phyloP scores from a whole-genome alignment of 2,113 vertebrate genomes.

The Halichoerus grypus region DNA sequence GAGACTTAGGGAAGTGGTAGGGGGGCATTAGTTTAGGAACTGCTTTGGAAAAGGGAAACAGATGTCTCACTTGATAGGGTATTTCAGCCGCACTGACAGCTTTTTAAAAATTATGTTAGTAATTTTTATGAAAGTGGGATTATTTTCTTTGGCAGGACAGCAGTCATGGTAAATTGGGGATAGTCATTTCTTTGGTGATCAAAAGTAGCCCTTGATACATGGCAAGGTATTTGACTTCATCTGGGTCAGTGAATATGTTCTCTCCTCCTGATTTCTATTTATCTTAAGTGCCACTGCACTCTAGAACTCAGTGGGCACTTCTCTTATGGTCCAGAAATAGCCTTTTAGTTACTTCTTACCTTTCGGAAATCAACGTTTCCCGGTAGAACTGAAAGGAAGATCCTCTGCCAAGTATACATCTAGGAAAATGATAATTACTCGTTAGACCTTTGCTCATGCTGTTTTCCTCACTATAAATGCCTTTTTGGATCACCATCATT shows the following conservation, averaged over 20 bases:
- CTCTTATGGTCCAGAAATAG: background rate
- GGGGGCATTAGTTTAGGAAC: background rate
- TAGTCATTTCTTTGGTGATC: background rate
- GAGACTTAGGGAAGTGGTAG: background rate
- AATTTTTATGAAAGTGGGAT: constrained; percentile 9
- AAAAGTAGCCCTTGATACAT: background rate
- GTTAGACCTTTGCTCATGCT: background rate
- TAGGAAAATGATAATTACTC: background rate
- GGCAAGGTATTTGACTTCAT: background rate
- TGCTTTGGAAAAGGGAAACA: constrained; percentile 23
- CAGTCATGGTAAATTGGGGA: background rate
- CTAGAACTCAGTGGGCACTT: background rate
- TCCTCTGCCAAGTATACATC: background rate
- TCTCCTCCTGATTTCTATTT: background rate
- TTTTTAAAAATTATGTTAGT: background rate
- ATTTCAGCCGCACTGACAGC: background rate
- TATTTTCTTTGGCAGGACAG: background rate
- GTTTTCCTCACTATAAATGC: background rate
- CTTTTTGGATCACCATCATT: background rate
- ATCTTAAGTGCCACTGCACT: background rate
- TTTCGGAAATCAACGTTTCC: background rate
- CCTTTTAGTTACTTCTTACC: background rate
- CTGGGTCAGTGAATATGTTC: background rate
- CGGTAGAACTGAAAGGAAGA: background rate
- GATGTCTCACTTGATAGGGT: background rate